These are phyloP conservation scores for Takifugu bimaculatus DNA, from an alignment of 2,113 vertebrate species.

Conservation along the genomic window DNA sequence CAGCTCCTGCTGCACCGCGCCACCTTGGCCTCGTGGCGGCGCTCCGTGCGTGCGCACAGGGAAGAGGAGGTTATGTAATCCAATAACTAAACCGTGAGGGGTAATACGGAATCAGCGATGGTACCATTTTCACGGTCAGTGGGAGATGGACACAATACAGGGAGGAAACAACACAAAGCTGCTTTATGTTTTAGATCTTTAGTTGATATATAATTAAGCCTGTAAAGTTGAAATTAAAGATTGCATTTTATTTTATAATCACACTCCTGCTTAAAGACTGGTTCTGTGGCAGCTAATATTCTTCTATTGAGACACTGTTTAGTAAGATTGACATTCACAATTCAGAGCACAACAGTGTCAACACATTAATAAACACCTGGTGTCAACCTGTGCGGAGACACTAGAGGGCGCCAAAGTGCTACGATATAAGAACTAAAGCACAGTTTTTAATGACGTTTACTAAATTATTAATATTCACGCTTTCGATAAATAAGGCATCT, in stretches of 20 bases:
- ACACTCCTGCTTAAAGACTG: no score
- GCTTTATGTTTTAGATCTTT: neutral
- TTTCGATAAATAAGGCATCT: no score
- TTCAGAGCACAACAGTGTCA: no score
- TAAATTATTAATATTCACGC: no score
- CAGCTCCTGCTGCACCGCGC: conserved; percentile 20
- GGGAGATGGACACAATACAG: neutral
- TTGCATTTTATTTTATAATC: no score
- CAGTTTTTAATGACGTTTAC: no score
- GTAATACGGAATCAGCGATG: neutral
- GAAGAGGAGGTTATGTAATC: conserved; percentile 46
- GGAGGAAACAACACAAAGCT: neutral
- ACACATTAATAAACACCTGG: neutral
- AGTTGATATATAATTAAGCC: no score
- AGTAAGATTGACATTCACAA: no score
- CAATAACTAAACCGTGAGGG: conserved; percentile 4
- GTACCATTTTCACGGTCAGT: neutral
- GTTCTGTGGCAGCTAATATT: neutral
- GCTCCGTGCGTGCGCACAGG: conserved; percentile 24
- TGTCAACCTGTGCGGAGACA: neutral
- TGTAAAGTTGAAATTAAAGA: no score
- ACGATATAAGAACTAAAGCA: neutral
- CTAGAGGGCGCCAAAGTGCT: conserved; percentile 47
- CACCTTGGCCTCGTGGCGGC: conserved; percentile 63
- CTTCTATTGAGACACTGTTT: neutral